Percentiles rank a stretch among this genome's conserved stretches.
Conservation (phyloP, 2,797 vertebrate species). For the Gallinago stenura region DNA sequence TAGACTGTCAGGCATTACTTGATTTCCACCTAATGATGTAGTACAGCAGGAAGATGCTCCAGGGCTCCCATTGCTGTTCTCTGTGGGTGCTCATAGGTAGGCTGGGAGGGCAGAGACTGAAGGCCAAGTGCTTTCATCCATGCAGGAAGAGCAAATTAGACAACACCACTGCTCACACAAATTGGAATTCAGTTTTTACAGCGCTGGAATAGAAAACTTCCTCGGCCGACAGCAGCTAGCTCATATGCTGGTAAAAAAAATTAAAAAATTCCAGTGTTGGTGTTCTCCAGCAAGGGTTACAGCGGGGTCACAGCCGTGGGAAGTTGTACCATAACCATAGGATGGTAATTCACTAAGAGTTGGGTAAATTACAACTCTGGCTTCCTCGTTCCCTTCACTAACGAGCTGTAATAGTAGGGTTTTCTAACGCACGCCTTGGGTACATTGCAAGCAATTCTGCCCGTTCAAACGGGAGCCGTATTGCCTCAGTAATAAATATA, state of each 20-base stretch:
- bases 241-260: constrained; percentile 7
- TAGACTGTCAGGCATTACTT: constrained; percentile 10
- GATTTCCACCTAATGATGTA: constrained; percentile 50
- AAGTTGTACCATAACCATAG: neutral
- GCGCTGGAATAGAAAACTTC: neutral
- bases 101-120: constrained; percentile 15
- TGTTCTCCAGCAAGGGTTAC: neutral
- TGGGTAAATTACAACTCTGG: neutral
- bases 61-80: neutral
- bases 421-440: neutral
- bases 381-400: neutral
- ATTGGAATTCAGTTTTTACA: constrained; percentile 11
- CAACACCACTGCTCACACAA: neutral
- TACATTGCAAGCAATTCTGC: neutral
- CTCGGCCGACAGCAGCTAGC: constrained; percentile 26
- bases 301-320: neutral
- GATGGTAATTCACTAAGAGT: neutral
- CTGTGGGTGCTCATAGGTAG: neutral
- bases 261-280: constrained; percentile 2
- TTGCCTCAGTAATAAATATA: neutral
- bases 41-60: neutral
- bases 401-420: neutral
- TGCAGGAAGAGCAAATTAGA: constrained; percentile 22
- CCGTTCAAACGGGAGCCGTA: neutral
- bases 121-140: constrained; percentile 47